phyloP scores from a whole-genome alignment of 2,797 vertebrate species.

The Gymnopithys bicolor region DNA sequence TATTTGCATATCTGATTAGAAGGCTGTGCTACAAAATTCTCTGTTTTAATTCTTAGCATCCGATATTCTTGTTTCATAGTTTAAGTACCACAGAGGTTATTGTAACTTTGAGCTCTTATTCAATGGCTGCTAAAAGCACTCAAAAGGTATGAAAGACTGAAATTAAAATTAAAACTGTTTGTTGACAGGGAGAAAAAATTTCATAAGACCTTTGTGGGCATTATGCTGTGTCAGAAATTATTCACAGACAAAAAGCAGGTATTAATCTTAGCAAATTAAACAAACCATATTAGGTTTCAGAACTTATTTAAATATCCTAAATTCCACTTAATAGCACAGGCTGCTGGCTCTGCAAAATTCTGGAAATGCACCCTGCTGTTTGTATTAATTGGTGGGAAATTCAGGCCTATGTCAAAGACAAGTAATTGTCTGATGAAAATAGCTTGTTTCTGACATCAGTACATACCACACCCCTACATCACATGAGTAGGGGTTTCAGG shows the following conservation, averaged over 20 bases:
- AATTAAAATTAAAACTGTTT: conserved; percentile 69
- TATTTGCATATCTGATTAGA: conserved; percentile 21
- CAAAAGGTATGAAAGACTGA: conserved; percentile 38
- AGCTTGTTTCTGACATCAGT: conserved; percentile 79
- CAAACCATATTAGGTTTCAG: conserved; percentile 59
- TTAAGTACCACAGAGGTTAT: not conserved
- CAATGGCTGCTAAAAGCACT: not conserved
- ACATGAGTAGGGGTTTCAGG: conserved; percentile 64
- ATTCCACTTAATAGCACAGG: conserved; percentile 59
- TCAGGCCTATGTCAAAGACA: conserved; percentile 77
- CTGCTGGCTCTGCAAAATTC: conserved; percentile 74
- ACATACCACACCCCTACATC: conserved; percentile 69
- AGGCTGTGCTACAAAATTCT: not conserved
- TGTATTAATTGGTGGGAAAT: conserved; percentile 83
- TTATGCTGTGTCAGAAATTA: conserved; percentile 51
- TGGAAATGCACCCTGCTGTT: conserved; percentile 78
- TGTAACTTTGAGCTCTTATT: conserved; percentile 21
- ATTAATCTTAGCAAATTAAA: conserved; percentile 64
- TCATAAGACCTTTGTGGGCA: conserved; percentile 38
- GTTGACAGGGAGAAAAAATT: conserved; percentile 65
- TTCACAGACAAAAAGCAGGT: conserved; percentile 34
- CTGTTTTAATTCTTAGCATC: not conserved
- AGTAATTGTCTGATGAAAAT: conserved; percentile 83
- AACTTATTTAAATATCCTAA: conserved; percentile 71
- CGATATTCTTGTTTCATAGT: not conserved